These are phyloP conservation scores for Cryptoprocta ferox DNA, from an alignment of 2,797 vertebrate genomes.

Conservation along the genomic window DNA sequence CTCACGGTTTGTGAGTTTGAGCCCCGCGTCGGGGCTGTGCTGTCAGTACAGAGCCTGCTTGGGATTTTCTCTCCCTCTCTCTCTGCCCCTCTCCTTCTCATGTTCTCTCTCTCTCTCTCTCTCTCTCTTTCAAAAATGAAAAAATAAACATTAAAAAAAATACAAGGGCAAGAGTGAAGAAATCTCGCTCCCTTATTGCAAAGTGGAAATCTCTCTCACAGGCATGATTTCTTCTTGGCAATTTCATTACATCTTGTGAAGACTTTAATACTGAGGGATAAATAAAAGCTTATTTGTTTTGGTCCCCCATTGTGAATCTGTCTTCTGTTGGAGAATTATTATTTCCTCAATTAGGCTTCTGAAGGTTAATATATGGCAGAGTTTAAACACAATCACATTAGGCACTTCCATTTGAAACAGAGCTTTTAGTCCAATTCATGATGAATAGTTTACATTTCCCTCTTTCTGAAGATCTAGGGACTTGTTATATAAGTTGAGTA, in stretches of 20 bases:
- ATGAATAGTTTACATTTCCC: slow-evolving; percentile 32
- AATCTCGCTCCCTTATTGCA: rapidly evolving
- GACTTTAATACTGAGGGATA: slow-evolving; percentile 11
- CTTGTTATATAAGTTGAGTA: slow-evolving; percentile 55
- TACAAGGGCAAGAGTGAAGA: neutral
- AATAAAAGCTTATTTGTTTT: slow-evolving; percentile 49
- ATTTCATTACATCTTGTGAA: neutral
- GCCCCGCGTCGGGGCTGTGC: too few relatives aligned
- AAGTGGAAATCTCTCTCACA: neutral
- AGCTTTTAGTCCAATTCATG: slow-evolving; percentile 17
- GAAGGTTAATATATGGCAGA: slow-evolving; percentile 16
- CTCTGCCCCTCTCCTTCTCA: too few relatives aligned
- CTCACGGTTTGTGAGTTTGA: too few relatives aligned
- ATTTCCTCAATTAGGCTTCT: slow-evolving; percentile 68
- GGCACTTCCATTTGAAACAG: slow-evolving; percentile 33
- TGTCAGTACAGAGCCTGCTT: too few relatives aligned
- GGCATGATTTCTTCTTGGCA: neutral
- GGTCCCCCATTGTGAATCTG: slow-evolving; percentile 32
- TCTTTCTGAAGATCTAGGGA: slow-evolving; percentile 45
- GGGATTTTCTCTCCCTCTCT: too few relatives aligned
- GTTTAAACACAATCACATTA: neutral
- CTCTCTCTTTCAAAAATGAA: too few relatives aligned
- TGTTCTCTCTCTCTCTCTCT: too few relatives aligned
- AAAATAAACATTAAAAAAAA: neutral
- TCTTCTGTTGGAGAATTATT: slow-evolving; percentile 53